These are phyloP conservation scores for Diarsia rubi DNA, from an alignment of 2,888 invertebrate genomes.

Conservation along the genomic window DNA sequence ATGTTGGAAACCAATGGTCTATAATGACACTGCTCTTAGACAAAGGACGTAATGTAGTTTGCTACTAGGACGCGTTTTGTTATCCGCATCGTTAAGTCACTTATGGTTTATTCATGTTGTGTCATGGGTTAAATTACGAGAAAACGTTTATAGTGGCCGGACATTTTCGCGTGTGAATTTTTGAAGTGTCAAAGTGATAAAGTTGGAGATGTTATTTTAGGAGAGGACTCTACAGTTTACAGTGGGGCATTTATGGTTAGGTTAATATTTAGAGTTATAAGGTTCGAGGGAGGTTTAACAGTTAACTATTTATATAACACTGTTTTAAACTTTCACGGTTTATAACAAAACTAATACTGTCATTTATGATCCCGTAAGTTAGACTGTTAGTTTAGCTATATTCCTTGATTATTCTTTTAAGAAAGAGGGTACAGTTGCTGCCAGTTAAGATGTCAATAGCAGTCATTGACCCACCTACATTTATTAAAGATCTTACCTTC, in stretches of 20 bases:
- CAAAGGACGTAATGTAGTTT: constrained; percentile 23
- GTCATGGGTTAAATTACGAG: constrained; percentile 17
- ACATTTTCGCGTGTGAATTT: constrained; percentile 23
- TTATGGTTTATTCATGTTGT: constrained; percentile 36
- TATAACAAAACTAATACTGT: no score
- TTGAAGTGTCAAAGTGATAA: constrained; percentile 29
- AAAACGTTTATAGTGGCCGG: background rate
- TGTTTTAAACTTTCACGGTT: no score
- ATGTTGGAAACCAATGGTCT: constrained; percentile 20
- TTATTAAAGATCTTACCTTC: no score
- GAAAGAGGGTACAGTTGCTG: no score
- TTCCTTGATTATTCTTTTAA: no score
- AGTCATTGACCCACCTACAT: no score
- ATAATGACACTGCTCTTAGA: constrained; percentile 21
- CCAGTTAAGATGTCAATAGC: no score
- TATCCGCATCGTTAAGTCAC: constrained; percentile 23
- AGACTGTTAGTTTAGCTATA: no score
- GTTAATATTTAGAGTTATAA: background rate
- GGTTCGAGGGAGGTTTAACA: background rate
- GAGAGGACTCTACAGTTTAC: background rate
- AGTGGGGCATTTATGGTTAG: background rate
- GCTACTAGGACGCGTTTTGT: constrained; percentile 25
- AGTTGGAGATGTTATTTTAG: constrained; percentile 16
- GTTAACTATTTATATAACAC: background rate
- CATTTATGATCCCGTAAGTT: no score